These are phyloP conservation scores for Thunnus albacares DNA, from an alignment of 2,797 vertebrate species.

Conservation along the genomic window DNA sequence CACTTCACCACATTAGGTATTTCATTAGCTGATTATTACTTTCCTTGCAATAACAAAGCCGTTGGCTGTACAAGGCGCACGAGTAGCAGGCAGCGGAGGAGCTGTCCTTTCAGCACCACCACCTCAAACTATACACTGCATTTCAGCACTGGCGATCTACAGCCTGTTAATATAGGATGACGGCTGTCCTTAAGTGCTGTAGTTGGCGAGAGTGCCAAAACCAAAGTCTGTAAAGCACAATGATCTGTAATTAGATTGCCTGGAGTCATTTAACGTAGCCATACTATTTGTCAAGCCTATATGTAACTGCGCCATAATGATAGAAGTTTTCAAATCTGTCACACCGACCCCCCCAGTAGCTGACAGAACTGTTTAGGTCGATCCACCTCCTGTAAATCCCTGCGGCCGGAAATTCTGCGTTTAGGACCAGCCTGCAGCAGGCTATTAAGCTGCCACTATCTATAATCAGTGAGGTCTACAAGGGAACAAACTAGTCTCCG, in stretches of 20 bases:
- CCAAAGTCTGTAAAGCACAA: slow-evolving; percentile 63
- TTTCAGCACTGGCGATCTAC: slow-evolving; percentile 50
- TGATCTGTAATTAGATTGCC: slow-evolving; percentile 67
- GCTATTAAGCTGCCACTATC: slow-evolving; percentile 20
- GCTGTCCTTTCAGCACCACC: slow-evolving; percentile 86
- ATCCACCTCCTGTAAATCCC: slow-evolving; percentile 27
- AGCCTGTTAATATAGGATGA: slow-evolving; percentile 42
- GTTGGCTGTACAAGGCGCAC: slow-evolving; percentile 12
- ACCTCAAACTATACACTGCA: slow-evolving; percentile 45
- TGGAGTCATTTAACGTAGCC: slow-evolving; percentile 45
- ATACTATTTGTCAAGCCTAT: slow-evolving; percentile 28
- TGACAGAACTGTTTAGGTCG: slow-evolving; percentile 21
- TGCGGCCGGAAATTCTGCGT: neutral
- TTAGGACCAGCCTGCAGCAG: slow-evolving; percentile 21
- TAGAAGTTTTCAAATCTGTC: slow-evolving; percentile 8
- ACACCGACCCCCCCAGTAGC: neutral
- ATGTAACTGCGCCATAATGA: slow-evolving; percentile 28
- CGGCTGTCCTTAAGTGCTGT: slow-evolving; percentile 52
- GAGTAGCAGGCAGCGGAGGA: slow-evolving; percentile 62
- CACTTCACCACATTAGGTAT: slow-evolving; percentile 53
- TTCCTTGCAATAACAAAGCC: slow-evolving; percentile 54
- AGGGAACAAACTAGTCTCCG: slow-evolving; percentile 28
- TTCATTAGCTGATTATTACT: slow-evolving; percentile 65
- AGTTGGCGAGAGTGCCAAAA: slow-evolving; percentile 57
- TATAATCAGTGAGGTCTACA: slow-evolving; percentile 41